These are phyloP conservation scores for Caenorhabditis sp. DNA, from an alignment of 2,888 invertebrate genomes.

Conservation along the genomic window DNA sequence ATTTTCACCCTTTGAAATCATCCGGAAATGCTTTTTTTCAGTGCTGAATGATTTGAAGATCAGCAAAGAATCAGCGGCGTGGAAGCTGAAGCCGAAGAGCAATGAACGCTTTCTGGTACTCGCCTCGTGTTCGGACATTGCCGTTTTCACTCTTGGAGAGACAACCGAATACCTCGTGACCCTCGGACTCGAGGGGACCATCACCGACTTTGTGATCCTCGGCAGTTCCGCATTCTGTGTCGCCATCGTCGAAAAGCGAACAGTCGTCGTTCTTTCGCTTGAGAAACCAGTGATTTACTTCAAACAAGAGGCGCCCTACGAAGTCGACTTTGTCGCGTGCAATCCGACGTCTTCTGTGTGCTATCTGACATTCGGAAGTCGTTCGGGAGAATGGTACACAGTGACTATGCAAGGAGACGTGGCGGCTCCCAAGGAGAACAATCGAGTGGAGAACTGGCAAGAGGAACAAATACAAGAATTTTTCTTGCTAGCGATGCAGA, in stretches of 20 bases:
- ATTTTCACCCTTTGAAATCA: too few species aligned
- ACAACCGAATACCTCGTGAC: conserved; percentile 28
- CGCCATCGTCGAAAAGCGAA: conserved; percentile 17
- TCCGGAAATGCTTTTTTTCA: not conserved
- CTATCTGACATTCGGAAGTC: conserved; percentile 36
- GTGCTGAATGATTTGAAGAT: not conserved
- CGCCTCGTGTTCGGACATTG: conserved; percentile 37
- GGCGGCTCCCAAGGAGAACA: conserved; percentile 29
- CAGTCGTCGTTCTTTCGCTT: conserved; percentile 29
- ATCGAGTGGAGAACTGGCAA: conserved; percentile 34
- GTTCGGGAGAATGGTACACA: conserved; percentile 10
- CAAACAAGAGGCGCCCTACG: conserved; percentile 16
- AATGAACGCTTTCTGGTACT: conserved; percentile 48
- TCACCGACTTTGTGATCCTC: conserved; percentile 44
- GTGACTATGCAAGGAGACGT: conserved; percentile 27
- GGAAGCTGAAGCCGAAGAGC: conserved; percentile 50
- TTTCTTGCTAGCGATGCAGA: conserved; percentile 32
- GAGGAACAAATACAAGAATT: conserved; percentile 32
- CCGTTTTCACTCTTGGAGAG: conserved; percentile 38
- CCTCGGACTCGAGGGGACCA: conserved; percentile 15
- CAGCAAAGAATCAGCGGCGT: conserved; percentile 5
- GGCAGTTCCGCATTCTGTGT: conserved; percentile 43
- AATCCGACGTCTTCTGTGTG: conserved; percentile 18
- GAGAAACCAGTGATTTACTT: conserved; percentile 36
- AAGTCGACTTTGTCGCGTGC: conserved; percentile 34